Evolutionary conservation across 2,113 vertebrate genomes (phyloP).

Genomic region (Scartelaos histophorus): DNA sequence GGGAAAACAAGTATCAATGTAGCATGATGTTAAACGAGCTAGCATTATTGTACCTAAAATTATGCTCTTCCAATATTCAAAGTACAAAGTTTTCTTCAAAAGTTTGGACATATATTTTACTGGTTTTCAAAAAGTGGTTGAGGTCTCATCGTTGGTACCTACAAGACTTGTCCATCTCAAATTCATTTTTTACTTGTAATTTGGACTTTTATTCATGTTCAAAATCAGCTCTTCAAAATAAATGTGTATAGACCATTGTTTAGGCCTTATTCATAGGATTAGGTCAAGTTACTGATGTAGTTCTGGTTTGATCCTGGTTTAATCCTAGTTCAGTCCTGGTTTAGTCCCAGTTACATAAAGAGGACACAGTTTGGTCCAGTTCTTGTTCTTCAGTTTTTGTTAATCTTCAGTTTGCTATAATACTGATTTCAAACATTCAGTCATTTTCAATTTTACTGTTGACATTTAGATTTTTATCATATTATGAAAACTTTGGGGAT

Average conservation of each 20-base stretch:
- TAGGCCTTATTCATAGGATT: not conserved
- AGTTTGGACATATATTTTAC: not conserved
- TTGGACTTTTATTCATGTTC: conserved; percentile 1
- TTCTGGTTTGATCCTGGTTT: not conserved
- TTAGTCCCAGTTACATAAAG: too few species aligned
- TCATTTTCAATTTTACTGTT: too few species aligned
- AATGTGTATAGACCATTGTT: not conserved
- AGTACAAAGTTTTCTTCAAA: conserved; percentile 7
- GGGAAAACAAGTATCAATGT: conserved; percentile 30
- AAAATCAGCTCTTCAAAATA: not conserved
- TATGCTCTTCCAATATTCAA: not conserved
- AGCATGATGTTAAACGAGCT: conserved; percentile 1
- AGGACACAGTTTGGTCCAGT: too few species aligned
- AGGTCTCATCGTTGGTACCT: not conserved
- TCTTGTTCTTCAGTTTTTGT: not conserved
- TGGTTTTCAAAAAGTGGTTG: not conserved
- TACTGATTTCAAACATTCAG: too few species aligned
- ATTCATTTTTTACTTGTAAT: not conserved
- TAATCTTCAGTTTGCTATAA: not conserved
- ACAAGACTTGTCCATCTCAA: not conserved
- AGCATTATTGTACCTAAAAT: not conserved
- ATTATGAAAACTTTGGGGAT: not conserved
- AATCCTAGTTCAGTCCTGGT: not conserved
- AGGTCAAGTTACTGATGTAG: too few species aligned
- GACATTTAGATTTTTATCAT: too few species aligned